These are phyloP conservation scores for Pangasius sanitwongsei DNA, from an alignment of 2,797 vertebrate genomes.

Conservation along the genomic window DNA sequence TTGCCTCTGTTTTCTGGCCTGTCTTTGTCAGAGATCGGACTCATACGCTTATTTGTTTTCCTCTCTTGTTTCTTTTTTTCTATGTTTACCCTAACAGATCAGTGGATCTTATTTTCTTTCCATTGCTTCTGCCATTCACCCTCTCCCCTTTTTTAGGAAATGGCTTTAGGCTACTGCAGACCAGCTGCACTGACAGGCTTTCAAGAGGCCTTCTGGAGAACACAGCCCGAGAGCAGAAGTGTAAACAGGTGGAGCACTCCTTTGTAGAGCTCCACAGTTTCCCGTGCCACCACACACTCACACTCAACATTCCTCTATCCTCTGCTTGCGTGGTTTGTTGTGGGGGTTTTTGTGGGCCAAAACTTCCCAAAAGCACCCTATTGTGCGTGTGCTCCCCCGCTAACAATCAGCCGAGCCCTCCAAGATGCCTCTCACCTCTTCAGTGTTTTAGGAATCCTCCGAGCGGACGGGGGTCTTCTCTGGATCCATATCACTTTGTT, in stretches of 20 bases:
- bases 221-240: conserved; percentile 79
- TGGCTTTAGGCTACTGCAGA: conserved; percentile 71
- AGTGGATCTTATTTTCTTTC: conserved; percentile 28
- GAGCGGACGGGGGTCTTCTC: conserved; percentile 35
- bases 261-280: conserved; percentile 73
- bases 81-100: conserved; percentile 22
- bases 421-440: conserved; percentile 42
- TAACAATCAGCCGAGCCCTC: conserved; percentile 38
- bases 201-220: conserved; percentile 80
- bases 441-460: conserved; percentile 53
- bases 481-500: conserved; percentile 51
- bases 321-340: conserved; percentile 45
- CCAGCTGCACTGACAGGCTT: conserved; percentile 78
- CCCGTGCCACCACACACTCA: conserved; percentile 52
- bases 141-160: conserved; percentile 65
- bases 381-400: conserved; percentile 64
- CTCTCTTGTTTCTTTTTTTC: conserved; percentile 14
- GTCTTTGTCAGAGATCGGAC: background rate
- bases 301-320: conserved; percentile 57
- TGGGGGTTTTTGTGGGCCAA: conserved; percentile 47
- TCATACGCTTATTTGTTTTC: conserved; percentile 45
- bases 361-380: conserved; percentile 56
- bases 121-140: conserved; percentile 57
- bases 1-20: conserved; percentile 42
- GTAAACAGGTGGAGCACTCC: conserved; percentile 90